These are phyloP conservation scores for Cryptocheilus praepositus DNA, from an alignment of 2,888 invertebrate genomes.

Conservation along the genomic window DNA sequence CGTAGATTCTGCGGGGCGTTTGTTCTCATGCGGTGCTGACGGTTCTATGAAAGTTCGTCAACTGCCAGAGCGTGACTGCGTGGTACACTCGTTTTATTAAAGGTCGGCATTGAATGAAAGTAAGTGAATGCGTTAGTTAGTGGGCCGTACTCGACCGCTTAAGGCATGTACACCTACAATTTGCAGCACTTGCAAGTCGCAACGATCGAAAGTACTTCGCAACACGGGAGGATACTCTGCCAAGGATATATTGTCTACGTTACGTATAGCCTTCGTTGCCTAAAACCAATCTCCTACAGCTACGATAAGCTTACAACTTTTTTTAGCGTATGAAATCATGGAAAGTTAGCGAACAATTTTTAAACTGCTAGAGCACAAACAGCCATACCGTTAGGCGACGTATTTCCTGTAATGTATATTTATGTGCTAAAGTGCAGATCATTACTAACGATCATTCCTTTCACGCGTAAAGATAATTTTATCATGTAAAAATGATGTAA, in stretches of 20 bases:
- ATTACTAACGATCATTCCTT: slow-evolving; percentile 60
- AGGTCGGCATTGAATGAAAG: no score
- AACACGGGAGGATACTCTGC: no score
- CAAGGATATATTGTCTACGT: no score
- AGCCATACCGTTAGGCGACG: slow-evolving; percentile 30
- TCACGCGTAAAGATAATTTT: slow-evolving; percentile 49
- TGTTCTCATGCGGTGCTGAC: slow-evolving; percentile 99
- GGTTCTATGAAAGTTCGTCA: slow-evolving; percentile 98
- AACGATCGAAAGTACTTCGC: no score
- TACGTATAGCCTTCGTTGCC: slow-evolving; percentile 34
- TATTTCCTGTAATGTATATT: slow-evolving; percentile 46
- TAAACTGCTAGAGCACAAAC: slow-evolving; percentile 34
- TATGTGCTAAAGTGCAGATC: slow-evolving; percentile 37
- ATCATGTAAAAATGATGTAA: neutral
- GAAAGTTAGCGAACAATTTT: slow-evolving; percentile 14
- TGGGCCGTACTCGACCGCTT: no score
- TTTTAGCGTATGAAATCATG: no score
- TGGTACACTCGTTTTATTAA: slow-evolving; percentile 78
- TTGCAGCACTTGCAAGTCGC: no score
- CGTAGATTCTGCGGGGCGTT: slow-evolving; percentile 90
- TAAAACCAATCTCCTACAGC: slow-evolving; percentile 28
- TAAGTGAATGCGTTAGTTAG: no score
- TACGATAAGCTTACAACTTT: no score
- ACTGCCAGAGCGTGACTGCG: slow-evolving; percentile 87
- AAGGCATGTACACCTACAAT: no score